A percentile compares a stretch with the other conserved stretches of the same genome.
phyloP scores from a whole-genome alignment of 2,797 vertebrate genomes.

The Poecilia picta region DNA sequence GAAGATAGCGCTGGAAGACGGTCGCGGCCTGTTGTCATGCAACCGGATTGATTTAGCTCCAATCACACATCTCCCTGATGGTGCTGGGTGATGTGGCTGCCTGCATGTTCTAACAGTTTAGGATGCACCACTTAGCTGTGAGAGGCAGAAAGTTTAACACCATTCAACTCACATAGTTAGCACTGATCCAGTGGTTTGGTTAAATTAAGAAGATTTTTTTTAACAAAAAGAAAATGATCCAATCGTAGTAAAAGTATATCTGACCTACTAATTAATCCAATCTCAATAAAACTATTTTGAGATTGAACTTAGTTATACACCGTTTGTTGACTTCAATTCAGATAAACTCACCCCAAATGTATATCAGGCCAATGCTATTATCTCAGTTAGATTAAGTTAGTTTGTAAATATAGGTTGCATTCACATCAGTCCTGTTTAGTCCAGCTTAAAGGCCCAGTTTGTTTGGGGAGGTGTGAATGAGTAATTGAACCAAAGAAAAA shows the following conservation, averaged over 20 bases:
- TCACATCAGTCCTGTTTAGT: too few species aligned
- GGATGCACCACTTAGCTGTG: background rate
- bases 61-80: constrained; percentile 7
- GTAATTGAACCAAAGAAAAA: too few species aligned
- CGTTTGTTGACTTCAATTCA: background rate
- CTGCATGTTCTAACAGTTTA: constrained; percentile 1
- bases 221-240: background rate
- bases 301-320: background rate
- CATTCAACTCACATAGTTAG: constrained; percentile 6
- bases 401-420: background rate
- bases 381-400: background rate
- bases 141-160: constrained; percentile 1
- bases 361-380: background rate
- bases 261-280: background rate
- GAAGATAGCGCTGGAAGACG: constrained; percentile 26
- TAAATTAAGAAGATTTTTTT: background rate
- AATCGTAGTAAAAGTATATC: background rate
- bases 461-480: too few species aligned
- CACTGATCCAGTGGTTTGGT: background rate
- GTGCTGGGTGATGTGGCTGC: background rate
- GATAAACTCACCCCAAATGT: background rate
- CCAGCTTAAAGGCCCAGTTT: too few species aligned
- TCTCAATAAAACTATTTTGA: background rate
- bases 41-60: constrained; percentile 3
- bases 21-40: constrained; percentile 14